Conservation (phyloP, 2,113 vertebrate genomes). For the Syngnathus typhle region DNA sequence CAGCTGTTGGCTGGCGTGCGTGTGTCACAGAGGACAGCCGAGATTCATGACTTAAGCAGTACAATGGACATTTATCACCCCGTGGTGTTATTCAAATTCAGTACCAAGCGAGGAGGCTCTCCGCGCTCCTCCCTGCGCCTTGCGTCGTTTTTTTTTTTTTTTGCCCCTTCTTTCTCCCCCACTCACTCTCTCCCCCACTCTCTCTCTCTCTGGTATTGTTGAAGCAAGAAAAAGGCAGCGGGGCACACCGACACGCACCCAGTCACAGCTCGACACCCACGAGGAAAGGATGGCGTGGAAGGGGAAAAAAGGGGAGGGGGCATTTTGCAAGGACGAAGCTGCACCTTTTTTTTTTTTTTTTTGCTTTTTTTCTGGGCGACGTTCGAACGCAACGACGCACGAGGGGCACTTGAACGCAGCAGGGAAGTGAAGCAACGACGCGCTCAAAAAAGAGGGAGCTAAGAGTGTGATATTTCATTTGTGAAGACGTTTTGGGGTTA, state of each 20-base stretch:
- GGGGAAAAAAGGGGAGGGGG: background rate
- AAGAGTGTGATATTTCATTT: background rate
- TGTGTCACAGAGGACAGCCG: constrained; percentile 85
- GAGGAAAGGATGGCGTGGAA: constrained; percentile 2
- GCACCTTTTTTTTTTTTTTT: constrained; percentile 26
- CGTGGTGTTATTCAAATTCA: constrained; percentile 99
- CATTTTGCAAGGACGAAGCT: constrained; percentile 5
- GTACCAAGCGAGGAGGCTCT: constrained; percentile 97
- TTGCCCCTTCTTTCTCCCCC: background rate
- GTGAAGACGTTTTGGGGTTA: background rate
- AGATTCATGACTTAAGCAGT: constrained; percentile 98
- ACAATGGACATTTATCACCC: constrained; percentile 99
- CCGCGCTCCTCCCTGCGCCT: constrained; percentile 80
- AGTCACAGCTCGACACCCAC: background rate
- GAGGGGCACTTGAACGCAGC: constrained; percentile 43
- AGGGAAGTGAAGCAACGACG: constrained; percentile 47
- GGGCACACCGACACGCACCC: constrained; percentile 3
- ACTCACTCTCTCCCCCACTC: background rate
- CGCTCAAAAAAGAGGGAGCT: background rate
- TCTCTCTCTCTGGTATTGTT: background rate
- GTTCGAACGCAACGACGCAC: constrained; percentile 43
- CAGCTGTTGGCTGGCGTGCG: constrained; percentile 87
- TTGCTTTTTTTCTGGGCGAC: constrained; percentile 30
- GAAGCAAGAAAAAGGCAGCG: constrained; percentile 11
- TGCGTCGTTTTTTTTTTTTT: constrained; percentile 57